phyloP scores from a whole-genome alignment of 2,113 vertebrate genomes.

The Cyanoramphus novaezelandiae region DNA sequence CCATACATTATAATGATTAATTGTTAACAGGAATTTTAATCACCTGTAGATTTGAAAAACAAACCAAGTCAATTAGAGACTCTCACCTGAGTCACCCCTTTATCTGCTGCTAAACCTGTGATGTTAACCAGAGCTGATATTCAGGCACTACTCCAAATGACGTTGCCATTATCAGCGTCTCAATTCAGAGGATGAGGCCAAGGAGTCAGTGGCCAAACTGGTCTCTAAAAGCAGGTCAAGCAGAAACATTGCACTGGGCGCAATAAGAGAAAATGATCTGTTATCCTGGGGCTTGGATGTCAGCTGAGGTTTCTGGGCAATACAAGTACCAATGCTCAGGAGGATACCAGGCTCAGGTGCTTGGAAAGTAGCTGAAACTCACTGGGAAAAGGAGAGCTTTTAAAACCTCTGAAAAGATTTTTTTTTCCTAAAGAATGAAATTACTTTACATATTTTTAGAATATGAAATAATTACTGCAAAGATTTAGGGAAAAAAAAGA shows the following conservation, averaged over 20 bases:
- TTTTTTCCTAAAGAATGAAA: background rate
- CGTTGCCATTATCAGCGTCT: conserved; percentile 1
- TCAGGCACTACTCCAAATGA: conserved; percentile 33
- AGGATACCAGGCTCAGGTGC: background rate
- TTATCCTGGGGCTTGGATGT: background rate
- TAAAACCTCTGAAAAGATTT: background rate
- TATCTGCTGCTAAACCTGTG: conserved; percentile 13
- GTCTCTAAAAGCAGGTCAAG: conserved; percentile 18
- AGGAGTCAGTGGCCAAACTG: conserved; percentile 41
- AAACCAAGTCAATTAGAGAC: background rate
- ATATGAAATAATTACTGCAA: conserved; percentile 4
- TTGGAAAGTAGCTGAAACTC: background rate
- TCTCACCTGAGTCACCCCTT: background rate
- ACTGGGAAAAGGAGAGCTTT: background rate
- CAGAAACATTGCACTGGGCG: background rate
- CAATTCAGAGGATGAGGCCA: background rate
- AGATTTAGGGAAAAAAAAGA: background rate
- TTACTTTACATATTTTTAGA: background rate
- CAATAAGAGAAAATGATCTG: background rate
- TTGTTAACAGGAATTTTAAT: background rate
- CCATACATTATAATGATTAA: background rate
- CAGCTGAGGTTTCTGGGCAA: background rate
- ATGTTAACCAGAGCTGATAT: conserved; percentile 67
- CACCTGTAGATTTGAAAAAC: background rate
- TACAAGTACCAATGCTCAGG: rapidly evolving